Percentiles rank a stretch among this genome's conserved stretches.
These are phyloP conservation scores for Chloroclystis v-ata DNA, from an alignment of 2,888 invertebrate species.

Conservation along the genomic window DNA sequence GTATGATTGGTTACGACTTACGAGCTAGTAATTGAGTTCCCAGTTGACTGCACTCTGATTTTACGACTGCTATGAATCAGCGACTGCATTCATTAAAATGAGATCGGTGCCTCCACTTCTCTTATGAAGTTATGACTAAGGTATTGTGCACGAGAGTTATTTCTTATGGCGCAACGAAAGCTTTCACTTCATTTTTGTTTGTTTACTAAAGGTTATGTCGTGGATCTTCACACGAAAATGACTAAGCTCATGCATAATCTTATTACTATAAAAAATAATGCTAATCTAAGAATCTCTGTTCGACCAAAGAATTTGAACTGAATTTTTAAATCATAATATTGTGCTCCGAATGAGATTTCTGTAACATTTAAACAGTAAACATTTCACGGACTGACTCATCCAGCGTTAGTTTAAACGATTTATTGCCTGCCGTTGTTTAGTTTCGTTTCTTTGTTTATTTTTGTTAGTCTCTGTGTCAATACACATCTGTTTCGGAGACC, in stretches of 20 bases:
- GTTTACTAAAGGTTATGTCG: not conserved
- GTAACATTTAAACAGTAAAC: not conserved
- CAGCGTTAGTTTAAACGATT: constrained; percentile 30
- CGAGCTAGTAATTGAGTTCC: constrained; percentile 43
- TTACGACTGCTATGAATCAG: constrained; percentile 60
- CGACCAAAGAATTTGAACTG: not conserved
- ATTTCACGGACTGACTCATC: constrained; percentile 6
- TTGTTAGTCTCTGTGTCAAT: constrained; percentile 52
- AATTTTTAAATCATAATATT: not conserved
- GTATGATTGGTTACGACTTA: constrained; percentile 30
- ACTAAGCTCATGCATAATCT: too few species aligned
- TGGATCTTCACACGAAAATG: not conserved
- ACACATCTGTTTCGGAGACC: constrained; percentile 51
- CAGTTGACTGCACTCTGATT: constrained; percentile 54
- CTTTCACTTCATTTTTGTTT: not conserved
- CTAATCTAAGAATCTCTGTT: too few species aligned
- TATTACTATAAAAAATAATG: too few species aligned
- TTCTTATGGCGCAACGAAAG: not conserved
- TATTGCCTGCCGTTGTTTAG: constrained; percentile 43
- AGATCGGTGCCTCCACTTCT: constrained; percentile 36
- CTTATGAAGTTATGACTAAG: constrained; percentile 45
- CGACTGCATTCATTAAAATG: constrained; percentile 55
- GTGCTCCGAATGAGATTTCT: not conserved
- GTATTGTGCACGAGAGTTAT: constrained; percentile 28
- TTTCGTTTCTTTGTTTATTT: constrained; percentile 50